phyloP scores from a whole-genome alignment of 2,797 vertebrate species.

The Neostethus bicornis region DNA sequence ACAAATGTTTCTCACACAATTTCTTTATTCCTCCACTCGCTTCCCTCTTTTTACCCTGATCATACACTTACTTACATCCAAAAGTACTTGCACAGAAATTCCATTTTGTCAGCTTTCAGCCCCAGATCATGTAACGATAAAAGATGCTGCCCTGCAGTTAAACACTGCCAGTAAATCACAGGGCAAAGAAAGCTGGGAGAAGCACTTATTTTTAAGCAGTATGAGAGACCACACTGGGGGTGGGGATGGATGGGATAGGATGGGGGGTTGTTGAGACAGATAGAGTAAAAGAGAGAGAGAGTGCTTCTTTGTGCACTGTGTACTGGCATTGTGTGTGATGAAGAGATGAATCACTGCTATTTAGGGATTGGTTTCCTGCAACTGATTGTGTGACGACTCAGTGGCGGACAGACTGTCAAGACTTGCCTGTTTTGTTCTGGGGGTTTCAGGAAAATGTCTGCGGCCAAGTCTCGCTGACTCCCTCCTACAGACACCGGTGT shows the following conservation, averaged over 20 bases:
- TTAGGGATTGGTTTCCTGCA: constrained; percentile 86
- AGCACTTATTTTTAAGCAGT: constrained; percentile 79
- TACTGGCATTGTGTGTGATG: constrained; percentile 80
- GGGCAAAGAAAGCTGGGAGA: constrained; percentile 76
- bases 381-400: constrained; percentile 81
- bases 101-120: constrained; percentile 84
- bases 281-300: constrained; percentile 63
- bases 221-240: constrained; percentile 70
- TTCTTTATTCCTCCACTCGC: constrained; percentile 54
- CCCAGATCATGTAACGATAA: constrained; percentile 81
- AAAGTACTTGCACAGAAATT: constrained; percentile 71
- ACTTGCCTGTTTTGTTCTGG: constrained; percentile 84
- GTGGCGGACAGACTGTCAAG: constrained; percentile 82
- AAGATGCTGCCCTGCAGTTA: constrained; percentile 81
- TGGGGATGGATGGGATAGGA: constrained; percentile 11
- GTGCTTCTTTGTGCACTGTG: constrained; percentile 79
- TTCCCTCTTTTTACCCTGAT: constrained; percentile 52
- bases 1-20: constrained; percentile 67
- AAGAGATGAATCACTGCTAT: constrained; percentile 86
- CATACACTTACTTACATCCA: constrained; percentile 62
- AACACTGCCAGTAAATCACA: constrained; percentile 81
- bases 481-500: constrained; percentile 70
- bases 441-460: constrained; percentile 79
- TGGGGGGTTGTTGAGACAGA: constrained; percentile 61
- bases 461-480: constrained; percentile 70